Conservation (phyloP, 2,113 vertebrate genomes). For the Boleophthalmus pectinirostris region DNA sequence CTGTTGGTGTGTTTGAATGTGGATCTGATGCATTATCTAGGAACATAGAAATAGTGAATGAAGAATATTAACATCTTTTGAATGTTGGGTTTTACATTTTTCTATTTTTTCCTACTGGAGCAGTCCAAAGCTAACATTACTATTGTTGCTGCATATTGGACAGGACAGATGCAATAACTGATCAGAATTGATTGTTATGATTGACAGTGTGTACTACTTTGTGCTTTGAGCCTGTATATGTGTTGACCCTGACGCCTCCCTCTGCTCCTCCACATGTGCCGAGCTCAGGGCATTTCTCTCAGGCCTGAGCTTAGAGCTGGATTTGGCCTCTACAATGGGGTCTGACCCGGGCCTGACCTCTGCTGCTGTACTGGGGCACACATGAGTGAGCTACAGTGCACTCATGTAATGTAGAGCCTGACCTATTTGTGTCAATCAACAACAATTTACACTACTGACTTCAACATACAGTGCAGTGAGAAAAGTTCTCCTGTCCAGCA, state of each 20-base stretch:
- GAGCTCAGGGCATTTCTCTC: conserved; percentile 85
- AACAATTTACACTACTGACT: neutral
- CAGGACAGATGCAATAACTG: neutral
- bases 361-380: conserved; percentile 40
- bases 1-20: neutral
- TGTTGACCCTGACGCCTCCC: conserved; percentile 23
- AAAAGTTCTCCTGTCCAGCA: neutral
- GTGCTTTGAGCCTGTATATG: conserved; percentile 12
- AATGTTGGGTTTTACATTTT: neutral
- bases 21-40: neutral
- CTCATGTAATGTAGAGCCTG: conserved; percentile 6
- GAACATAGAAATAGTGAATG: neutral
- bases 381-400: conserved; percentile 3
- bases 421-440: conserved; percentile 6
- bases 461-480: neutral
- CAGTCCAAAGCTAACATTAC: neutral
- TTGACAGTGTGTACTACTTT: conserved; percentile 33
- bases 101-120: neutral
- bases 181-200: conserved; percentile 4
- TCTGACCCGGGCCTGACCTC: conserved; percentile 84
- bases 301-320: conserved; percentile 85
- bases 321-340: conserved; percentile 88
- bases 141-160: too few relatives aligned
- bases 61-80: too few relatives aligned
- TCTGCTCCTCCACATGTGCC: conserved; percentile 77